Evolutionary conservation across 1,140 invertebrate species (phyloP), one percentile per base, ranked within the genome.

Genomic region (Hormaphis cornu): DNA sequence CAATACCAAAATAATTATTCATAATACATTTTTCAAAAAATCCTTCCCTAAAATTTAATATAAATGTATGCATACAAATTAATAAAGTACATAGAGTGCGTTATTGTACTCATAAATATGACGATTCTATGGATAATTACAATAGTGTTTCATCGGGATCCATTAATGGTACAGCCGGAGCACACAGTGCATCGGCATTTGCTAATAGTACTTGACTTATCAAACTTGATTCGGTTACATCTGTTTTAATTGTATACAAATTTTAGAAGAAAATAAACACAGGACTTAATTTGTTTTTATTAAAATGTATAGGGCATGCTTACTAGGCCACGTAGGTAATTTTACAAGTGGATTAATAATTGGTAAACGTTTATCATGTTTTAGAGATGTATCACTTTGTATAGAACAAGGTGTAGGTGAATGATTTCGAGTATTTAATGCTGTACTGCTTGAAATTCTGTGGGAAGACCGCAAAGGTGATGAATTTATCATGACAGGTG

Each of bases 1-100:
- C 96, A 77, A 99, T 98, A 6, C 96, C 96, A 80, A 98, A 98
- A 78, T 99, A 99, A 78, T 98, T 98, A 77, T 98, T 98, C 95
- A 99, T 98, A 1, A 98, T 95, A 72, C 92, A 95, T 72, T 88
- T 87, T 79, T 98, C 95, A 73, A 89, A 89, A 78, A 93, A 97
- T 4, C 93, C 92, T 80, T 94, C 91, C 76, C 86, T 87, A 75
- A 44, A 76, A 77, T 56, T n/a, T 48, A 52, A 72, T 71, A 56
- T 28, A 46, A 70, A 35, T n/a, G n/a, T n/a, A n/a, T n/a, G n/a
- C n/a, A n/a, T n/a, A 30, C 40, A 61, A 48, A 61, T 30, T 63
- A 66, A 53, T 14, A 30, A 35, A 77, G 18, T 1, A 28, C 6
- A 42, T 59, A 40, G n/a, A n/a, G n/a, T n/a, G n/a, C n/a, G n/a